A percentile compares a stretch with the other conserved stretches of the same genome.
Conservation (phyloP, 2,888 invertebrate species). For the Synanthedon myopaeformis region DNA sequence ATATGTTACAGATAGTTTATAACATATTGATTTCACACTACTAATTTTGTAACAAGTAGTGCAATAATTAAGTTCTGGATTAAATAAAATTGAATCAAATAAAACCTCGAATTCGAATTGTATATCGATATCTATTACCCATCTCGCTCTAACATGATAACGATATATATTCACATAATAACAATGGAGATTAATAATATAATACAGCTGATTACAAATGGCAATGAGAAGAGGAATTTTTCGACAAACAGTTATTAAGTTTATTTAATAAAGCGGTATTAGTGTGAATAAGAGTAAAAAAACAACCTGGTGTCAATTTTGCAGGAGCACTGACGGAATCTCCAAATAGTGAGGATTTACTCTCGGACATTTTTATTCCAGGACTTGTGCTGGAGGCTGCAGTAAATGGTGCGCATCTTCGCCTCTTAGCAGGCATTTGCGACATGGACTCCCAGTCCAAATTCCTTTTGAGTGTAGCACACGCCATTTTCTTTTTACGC, state of each 20-base stretch:
- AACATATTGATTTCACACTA: slow-evolving; percentile 28
- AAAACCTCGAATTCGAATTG: no score
- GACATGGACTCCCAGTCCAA: slow-evolving; percentile 95
- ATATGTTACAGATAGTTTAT: background rate
- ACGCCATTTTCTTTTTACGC: slow-evolving; percentile 90
- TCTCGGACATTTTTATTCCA: slow-evolving; percentile 64
- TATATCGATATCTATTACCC: slow-evolving; percentile 8
- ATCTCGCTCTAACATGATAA: slow-evolving; percentile 56
- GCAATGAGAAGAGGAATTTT: no score
- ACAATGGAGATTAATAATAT: slow-evolving; percentile 39
- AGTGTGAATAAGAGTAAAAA: slow-evolving; percentile 14
- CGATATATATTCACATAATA: slow-evolving; percentile 49
- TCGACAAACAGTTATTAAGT: no score
- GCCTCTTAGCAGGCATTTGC: slow-evolving; percentile 87
- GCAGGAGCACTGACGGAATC: slow-evolving; percentile 78
- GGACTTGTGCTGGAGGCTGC: slow-evolving; percentile 66
- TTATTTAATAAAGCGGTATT: slow-evolving; percentile 4
- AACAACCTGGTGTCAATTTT: slow-evolving; percentile 87
- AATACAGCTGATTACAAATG: slow-evolving; percentile 36
- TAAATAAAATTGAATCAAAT: no score
- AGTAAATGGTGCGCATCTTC: slow-evolving; percentile 92
- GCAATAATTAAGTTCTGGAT: no score
- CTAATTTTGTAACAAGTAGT: slow-evolving; percentile 30
- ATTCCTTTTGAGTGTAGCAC: slow-evolving; percentile 95
- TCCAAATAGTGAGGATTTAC: slow-evolving; percentile 82